Percentiles rank a stretch among this genome's conserved stretches.
These are phyloP conservation scores for Diachasmimorpha longicaudata DNA, from an alignment of 1,140 invertebrate species.

Conservation along the genomic window DNA sequence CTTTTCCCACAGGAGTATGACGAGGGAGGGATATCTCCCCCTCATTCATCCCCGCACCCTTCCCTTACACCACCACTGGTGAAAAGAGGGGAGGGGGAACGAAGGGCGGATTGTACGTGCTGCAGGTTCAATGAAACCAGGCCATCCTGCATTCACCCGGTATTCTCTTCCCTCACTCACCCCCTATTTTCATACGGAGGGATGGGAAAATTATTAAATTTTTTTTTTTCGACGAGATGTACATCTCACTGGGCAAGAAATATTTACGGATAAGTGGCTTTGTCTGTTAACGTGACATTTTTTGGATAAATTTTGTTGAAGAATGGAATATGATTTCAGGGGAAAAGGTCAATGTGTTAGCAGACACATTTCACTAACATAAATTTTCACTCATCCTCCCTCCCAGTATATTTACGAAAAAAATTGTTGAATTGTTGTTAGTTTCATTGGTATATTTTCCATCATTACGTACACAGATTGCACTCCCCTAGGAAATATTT, in stretches of 20 bases:
- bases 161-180: background rate
- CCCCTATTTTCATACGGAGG: background rate
- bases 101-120: constrained; percentile 20
- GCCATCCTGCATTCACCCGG: constrained; percentile 39
- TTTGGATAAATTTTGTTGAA: no score
- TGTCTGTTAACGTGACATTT: no score
- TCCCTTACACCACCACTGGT: no score
- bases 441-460: no score
- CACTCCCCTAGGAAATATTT: no score
- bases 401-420: no score
- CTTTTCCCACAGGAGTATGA: background rate
- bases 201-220: background rate
- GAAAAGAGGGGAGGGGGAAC: constrained; percentile 8
- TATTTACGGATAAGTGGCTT: background rate
- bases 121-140: constrained; percentile 59
- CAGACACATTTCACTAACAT: no score
- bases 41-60: background rate
- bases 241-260: background rate
- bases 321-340: no score
- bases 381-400: no score
- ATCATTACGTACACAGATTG: no score
- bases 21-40: background rate
- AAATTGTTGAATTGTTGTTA: no score
- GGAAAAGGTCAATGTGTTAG: no score
- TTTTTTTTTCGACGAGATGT: background rate